Base-by-base conservation (phyloP, 1,140 invertebrate species). In the Leptonema lineaticorne region DNA sequence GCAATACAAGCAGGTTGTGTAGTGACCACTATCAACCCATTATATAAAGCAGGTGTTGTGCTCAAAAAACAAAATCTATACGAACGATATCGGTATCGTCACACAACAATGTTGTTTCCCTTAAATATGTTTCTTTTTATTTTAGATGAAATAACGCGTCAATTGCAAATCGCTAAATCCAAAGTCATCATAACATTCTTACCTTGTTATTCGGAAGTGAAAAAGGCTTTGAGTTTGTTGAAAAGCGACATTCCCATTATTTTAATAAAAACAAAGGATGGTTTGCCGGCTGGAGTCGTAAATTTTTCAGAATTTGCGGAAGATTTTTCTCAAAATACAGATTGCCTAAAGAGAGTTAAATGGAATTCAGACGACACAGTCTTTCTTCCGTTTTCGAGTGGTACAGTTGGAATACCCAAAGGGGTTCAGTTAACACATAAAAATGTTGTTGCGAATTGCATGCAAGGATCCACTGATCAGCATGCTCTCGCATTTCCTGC, bases 341-440 rank as follows among this genome's bases (percentile, higher is more conserved):
- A 76, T 70, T 75, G 80, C 63, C 70, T 84, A 27, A 83, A 79
- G 72, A 70, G 77, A 53, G 77, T 79, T 24, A 79, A 75, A 48
- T 75, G 76, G 27, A 75, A 72, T 48, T 18, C 74, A 16, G 74
- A 84, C 20, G 85, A 88, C 74, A 76, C 85, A 8, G 77, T 83
- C 7, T 74, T 89, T 60, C 72, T 90, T 60, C 85, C 86, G 14
- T 90, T 86, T 78, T 90, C 93, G 0, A 95, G 92, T 76, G 94
- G 94, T 14, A 96, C 94, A 2, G 96, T 93, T 24, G 93, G 95
- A 9, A 75, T 91, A 50, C 93, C 95, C 8, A 96, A 96, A 85
- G 93, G 91, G 22, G 93, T 95, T 0, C 86, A 92, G 80, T 75
- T 94, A 0, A 90, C 90, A 0, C 89, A 96, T 76, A 81, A 74